Base-by-base conservation (phyloP, 1,140 invertebrate species). In the Aporrectodea caliginosa region DNA sequence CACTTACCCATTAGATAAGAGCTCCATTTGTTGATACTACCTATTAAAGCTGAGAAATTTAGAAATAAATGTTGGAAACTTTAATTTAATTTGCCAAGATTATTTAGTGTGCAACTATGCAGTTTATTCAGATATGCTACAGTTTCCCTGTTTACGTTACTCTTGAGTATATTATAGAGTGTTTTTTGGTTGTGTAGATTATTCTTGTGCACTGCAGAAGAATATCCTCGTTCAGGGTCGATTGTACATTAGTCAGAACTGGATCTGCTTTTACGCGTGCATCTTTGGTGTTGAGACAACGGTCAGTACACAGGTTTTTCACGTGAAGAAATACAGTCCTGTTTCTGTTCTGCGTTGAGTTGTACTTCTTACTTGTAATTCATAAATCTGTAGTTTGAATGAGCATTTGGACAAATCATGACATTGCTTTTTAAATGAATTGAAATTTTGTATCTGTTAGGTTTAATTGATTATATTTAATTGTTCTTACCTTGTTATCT, bases 181-280 rank as follows among this genome's bases (percentile, higher is more conserved):
- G n/a, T n/a, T 58, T 6, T 58, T 58, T 22, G 32, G 33, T 34
- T 33, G 86, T 90, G 69, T 88, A 97, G 95, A 97, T 91, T 97
- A 98, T 89, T 97, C 95, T 16, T 98, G 95, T 90, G 95, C 95
- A n/a, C 89, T 97, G 32, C 95, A 97, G 88, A 93, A 94, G 84
- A 95, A 97, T 85, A 97, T 98, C 84, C 89, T 97, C 78, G 93
- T 94, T 12, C 95, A 98, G 86, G 96, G 96, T 1, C 91, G 95
- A 31, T 90, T 98, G 81, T 98, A 97, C 88, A 92, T 96, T 22
- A 95, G 95, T 16, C 94, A 95, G 90, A 95, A 95, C 88, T 95
- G 94, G 90, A 90, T 97, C 73, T 96, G 95, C 88, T 98, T 98
- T 90, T 94, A 97, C 90, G 95, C 95, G 32, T 97, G 95, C 87